phyloP scores from a whole-genome alignment of 2,797 vertebrate genomes.

The Acipenser oxyrinchus region DNA sequence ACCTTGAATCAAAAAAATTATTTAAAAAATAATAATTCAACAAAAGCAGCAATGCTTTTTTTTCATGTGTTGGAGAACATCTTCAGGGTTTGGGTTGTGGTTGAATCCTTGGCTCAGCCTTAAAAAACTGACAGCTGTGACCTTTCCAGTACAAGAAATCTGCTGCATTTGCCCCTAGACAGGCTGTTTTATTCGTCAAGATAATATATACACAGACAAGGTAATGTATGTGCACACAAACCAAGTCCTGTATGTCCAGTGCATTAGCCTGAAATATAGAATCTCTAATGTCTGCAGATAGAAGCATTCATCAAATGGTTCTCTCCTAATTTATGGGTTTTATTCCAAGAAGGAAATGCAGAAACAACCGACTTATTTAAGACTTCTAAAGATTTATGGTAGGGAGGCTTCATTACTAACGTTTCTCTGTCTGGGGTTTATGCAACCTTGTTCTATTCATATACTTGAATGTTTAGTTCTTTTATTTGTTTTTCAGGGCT shows the following conservation, averaged over 20 bases:
- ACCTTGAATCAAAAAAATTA: too few relatives aligned
- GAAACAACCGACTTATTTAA: constrained; percentile 50
- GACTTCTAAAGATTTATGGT: constrained; percentile 38
- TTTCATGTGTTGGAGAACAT: constrained; percentile 9
- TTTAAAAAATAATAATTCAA: too few relatives aligned
- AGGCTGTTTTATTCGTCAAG: constrained; percentile 53
- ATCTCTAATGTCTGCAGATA: constrained; percentile 63
- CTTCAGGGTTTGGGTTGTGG: constrained; percentile 29
- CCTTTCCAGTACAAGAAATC: constrained; percentile 51
- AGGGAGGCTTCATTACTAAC: constrained; percentile 41
- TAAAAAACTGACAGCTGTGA: constrained; percentile 54
- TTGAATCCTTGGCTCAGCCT: constrained; percentile 28
- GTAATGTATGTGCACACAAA: constrained; percentile 33
- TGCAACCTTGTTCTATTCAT: too few relatives aligned
- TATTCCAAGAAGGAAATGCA: constrained; percentile 33
- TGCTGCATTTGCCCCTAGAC: constrained; percentile 40
- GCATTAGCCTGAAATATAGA: constrained; percentile 63
- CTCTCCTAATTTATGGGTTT: constrained; percentile 31
- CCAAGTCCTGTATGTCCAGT: constrained; percentile 40
- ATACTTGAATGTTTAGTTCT: too few relatives aligned
- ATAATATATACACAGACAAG: constrained; percentile 36
- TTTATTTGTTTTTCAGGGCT: too few relatives aligned
- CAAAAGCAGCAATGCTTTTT: too few relatives aligned
- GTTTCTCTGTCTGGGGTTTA: too few relatives aligned
- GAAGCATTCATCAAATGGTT: constrained; percentile 66